Evolutionary conservation across 2,888 invertebrate genomes (phyloP).

Genomic region (Leptopilina drosophilae): DNA sequence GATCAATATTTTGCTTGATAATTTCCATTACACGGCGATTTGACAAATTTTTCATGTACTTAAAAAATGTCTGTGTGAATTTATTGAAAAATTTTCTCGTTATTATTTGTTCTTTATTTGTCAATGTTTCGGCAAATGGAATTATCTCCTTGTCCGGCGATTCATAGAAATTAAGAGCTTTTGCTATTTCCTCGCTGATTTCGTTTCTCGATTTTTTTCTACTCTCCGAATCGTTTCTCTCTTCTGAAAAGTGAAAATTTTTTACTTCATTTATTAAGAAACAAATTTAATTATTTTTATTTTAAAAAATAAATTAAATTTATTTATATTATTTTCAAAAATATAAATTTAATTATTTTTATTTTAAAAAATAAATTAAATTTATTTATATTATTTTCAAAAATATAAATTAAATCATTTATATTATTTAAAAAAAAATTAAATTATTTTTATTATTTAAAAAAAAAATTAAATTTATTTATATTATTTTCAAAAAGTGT

Average conservation of each 20-base stretch:
- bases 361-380: no score
- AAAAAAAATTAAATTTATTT: no score
- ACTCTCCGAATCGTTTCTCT: not conserved
- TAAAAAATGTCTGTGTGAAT: slow-evolving; percentile 60
- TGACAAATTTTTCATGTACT: slow-evolving; percentile 58
- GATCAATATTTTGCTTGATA: slow-evolving; percentile 53
- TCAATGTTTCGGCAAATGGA: not conserved
- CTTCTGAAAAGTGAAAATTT: not conserved
- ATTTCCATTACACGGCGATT: slow-evolving; percentile 56
- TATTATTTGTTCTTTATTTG: not conserved
- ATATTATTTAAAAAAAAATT: no score
- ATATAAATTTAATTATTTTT: no score
- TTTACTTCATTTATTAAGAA: no score
- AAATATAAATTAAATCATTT: no score
- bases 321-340: no score
- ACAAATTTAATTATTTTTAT: no score
- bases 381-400: no score
- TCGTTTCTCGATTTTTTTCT: not conserved
- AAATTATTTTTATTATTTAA: no score
- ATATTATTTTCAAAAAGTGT: no score
- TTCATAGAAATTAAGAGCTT: slow-evolving; percentile 18
- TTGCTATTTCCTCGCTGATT: not conserved
- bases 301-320: no score
- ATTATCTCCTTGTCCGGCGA: not conserved
- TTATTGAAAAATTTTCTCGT: slow-evolving; percentile 38